Evolutionary conservation across 2,888 invertebrate genomes (phyloP), one percentile per base, ranked within the genome.

Genomic region (Bellardia pandia): DNA sequence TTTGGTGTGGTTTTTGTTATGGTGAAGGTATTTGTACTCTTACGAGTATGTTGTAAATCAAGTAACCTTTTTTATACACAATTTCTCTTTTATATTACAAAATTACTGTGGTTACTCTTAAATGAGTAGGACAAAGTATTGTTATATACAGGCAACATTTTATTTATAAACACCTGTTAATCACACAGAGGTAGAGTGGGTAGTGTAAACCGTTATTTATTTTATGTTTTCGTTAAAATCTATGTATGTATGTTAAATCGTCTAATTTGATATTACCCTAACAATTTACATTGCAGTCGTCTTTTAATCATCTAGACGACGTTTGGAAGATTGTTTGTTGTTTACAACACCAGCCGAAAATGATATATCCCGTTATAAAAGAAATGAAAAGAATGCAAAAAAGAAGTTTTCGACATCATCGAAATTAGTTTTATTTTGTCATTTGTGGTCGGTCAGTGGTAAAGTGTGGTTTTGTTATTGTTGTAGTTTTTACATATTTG

Each of bases 1-100:
- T 64, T 72, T 72, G 30, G 7, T 8, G 45, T 68, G 51, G 33
- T 6, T 56, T 77, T 56, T 58, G 23, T 40, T 81, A 23, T 56
- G 14, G 48, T 72, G n/a, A 58, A 45, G 40, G 75, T 77, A 74
- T 68, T 14, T 68, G 13, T 74, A 62, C 71, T 72, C 71, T 66
- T 60, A 23, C 23, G 23, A 23, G 23, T 23, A 33, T 69, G 23
- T 33, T 77, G 23, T 14, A 37, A 40, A 68, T 16, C 45, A 66
- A 45, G 48, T 66, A 68, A 45, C 45, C 23, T 78, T 86, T 80
- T 30, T 62, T 14, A 8, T 16, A 13, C 23, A 45, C 5, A 23
- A 13, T 58, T 56, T 45, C 80, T 81, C 74, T 81, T 66, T 66
- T 23, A 56, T 48, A 16, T n/a, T 60, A 8, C 14, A 23, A 9